Conservation (phyloP, 2,888 invertebrate species). For the Mythimna ferrago region DNA sequence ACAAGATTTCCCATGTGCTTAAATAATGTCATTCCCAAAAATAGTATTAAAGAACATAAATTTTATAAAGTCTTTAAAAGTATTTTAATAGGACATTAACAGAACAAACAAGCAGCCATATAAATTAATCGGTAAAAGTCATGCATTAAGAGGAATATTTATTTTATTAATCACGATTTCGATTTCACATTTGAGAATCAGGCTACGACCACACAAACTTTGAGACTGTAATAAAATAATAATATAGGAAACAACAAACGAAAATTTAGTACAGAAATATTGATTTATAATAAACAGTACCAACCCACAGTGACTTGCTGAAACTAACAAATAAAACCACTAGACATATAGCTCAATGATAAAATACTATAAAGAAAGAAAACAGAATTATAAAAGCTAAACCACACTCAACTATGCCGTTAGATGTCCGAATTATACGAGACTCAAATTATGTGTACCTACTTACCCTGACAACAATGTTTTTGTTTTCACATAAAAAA, state of each 20-base stretch:
- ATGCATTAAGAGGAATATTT: conserved; percentile 4
- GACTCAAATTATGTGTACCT: conserved; percentile 45
- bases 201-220: neutral
- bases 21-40: neutral
- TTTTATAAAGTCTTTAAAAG: neutral
- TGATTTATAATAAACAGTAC: neutral
- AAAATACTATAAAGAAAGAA: neutral
- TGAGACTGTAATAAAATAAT: neutral
- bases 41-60: neutral
- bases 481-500: conserved; percentile 59
- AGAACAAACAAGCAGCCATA: conserved; percentile 3
- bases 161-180: conserved; percentile 31
- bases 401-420: conserved; percentile 22
- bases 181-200: neutral
- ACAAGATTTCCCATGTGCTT: neutral
- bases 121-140: conserved; percentile 30
- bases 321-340: neutral
- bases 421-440: conserved; percentile 43
- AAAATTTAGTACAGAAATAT: too few relatives aligned
- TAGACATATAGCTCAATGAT: neutral
- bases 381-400: conserved; percentile 8
- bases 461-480: conserved; percentile 68
- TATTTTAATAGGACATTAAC: conserved; percentile 4
- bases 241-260: neutral
- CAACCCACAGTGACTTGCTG: neutral